These are phyloP conservation scores for Pipistrellus nathusii DNA, from an alignment of 2,797 vertebrate species.

Conservation along the genomic window DNA sequence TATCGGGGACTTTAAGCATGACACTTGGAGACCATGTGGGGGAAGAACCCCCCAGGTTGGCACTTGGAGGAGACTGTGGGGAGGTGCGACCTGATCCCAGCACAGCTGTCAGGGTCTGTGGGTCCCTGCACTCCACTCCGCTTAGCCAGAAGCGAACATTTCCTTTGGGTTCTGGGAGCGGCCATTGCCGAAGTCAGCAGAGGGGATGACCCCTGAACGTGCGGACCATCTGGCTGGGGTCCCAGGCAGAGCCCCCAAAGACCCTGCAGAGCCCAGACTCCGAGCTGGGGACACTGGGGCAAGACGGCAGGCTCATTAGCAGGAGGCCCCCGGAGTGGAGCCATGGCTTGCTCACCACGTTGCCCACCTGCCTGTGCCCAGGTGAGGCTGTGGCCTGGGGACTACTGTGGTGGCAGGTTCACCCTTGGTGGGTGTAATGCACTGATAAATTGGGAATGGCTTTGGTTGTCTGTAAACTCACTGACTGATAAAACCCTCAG, in stretches of 20 bases:
- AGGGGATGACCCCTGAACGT: not conserved
- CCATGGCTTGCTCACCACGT: rapidly evolving
- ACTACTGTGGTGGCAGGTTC: not conserved
- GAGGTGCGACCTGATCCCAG: rapidly evolving
- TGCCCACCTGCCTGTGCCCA: not conserved
- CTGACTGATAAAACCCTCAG: not conserved
- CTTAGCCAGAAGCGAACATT: not conserved
- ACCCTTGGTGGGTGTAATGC: not conserved
- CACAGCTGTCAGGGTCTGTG: not conserved
- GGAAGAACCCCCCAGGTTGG: not conserved
- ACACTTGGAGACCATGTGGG: not conserved
- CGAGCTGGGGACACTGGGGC: not conserved
- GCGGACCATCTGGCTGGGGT: not conserved
- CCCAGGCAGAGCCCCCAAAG: not conserved
- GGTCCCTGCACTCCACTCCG: not conserved
- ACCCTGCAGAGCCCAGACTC: not conserved
- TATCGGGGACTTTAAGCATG: not conserved
- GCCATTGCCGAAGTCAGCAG: not conserved
- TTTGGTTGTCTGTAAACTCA: not conserved
- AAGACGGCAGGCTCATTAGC: not conserved
- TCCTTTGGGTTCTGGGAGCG: not conserved
- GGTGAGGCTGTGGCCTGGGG: not conserved
- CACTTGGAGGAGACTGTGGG: not conserved
- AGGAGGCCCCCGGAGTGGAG: not conserved
- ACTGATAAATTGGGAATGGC: not conserved